Percentiles rank a stretch among this genome's conserved stretches.
These are phyloP conservation scores for Macquaria australasica DNA, from an alignment of 2,113 vertebrate genomes.

Conservation along the genomic window DNA sequence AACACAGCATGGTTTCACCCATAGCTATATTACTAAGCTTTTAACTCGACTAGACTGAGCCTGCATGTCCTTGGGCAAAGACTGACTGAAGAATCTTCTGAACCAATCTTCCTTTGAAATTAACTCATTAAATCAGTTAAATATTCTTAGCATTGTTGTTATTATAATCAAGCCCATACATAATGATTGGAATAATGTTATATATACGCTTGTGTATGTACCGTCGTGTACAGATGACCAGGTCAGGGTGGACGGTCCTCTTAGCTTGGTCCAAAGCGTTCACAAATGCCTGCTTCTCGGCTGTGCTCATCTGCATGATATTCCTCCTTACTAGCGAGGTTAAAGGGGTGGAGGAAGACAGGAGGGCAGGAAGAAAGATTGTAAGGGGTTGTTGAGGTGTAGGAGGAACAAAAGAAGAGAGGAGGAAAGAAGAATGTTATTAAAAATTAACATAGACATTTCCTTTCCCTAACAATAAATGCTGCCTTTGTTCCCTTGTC, in stretches of 20 bases:
- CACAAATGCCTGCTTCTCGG: conserved; percentile 88
- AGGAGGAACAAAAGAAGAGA: background rate
- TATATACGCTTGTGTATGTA: conserved; percentile 87
- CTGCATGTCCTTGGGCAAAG: conserved; percentile 16
- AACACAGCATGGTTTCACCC: conserved; percentile 20
- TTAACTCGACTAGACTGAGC: background rate
- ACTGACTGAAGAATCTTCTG: background rate
- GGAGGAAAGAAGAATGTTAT: conserved; percentile 33
- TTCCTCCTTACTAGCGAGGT: conserved; percentile 89
- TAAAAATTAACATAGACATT: conserved; percentile 48
- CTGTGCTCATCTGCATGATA: conserved; percentile 87
- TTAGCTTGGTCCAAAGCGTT: conserved; percentile 91
- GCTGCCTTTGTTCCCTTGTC: conserved; percentile 13
- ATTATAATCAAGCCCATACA: background rate
- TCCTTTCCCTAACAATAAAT: conserved; percentile 32
- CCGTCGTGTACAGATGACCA: conserved; percentile 92
- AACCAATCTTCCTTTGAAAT: conserved; percentile 5
- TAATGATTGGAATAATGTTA: background rate
- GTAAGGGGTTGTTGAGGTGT: background rate
- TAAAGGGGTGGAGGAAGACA: background rate
- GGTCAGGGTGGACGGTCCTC: conserved; percentile 89
- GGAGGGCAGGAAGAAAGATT: background rate
- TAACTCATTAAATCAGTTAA: background rate
- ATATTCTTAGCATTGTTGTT: background rate
- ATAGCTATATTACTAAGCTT: conserved; percentile 7